phyloP scores from a whole-genome alignment of 2,113 vertebrate species.

The Rattus norvegicus region DNA sequence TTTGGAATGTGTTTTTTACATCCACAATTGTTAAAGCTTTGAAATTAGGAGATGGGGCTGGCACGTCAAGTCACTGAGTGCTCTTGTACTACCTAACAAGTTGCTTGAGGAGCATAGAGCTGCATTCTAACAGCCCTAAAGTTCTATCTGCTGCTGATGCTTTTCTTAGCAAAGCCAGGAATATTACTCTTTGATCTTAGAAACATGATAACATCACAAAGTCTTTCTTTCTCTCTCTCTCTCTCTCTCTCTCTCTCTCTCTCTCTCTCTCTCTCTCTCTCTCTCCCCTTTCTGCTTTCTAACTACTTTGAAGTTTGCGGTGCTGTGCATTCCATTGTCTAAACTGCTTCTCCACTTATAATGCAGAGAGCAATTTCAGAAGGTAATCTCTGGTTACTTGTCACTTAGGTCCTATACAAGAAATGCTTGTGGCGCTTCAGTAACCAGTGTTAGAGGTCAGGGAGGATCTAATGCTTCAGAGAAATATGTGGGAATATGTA shows the following conservation, averaged over 20 bases:
- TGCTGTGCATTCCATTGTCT: not conserved
- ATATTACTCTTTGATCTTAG: conserved; percentile 69
- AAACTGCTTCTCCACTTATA: not conserved
- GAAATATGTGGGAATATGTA: not conserved
- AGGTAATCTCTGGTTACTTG: not conserved
- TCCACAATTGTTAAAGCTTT: conserved; percentile 10
- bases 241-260: not conserved
- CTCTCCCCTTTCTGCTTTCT: not conserved
- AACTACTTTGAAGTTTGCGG: not conserved
- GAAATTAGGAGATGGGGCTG: not conserved
- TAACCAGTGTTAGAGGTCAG: not conserved
- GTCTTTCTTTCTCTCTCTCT: not conserved
- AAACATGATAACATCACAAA: conserved; percentile 65
- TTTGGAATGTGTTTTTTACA: not conserved
- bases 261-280: not conserved
- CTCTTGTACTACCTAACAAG: conserved; percentile 75
- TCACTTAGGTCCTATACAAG: not conserved
- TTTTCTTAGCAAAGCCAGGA: conserved; percentile 66
- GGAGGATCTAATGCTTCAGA: not conserved
- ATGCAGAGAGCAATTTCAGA: conserved; percentile 57
- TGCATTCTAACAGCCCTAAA: not conserved
- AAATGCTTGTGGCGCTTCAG: not conserved
- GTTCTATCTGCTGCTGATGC: not conserved
- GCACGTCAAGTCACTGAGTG: conserved; percentile 74
- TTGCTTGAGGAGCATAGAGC: conserved; percentile 70